Evolutionary conservation across 2,113 vertebrate species (phyloP).

Genomic region (Pelecanoides urinatrix): DNA sequence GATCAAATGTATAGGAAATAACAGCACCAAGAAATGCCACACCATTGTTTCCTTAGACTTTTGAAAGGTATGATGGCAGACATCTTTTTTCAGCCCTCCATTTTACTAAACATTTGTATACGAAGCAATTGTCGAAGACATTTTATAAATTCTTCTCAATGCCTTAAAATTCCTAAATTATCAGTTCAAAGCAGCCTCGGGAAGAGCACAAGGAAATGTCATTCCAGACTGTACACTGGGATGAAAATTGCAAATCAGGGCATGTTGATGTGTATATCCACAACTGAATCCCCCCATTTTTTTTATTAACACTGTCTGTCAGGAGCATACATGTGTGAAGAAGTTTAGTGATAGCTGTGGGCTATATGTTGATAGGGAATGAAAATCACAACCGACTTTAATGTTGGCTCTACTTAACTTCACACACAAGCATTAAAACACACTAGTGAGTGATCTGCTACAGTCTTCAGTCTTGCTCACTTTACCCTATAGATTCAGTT

Average conservation of each 20-base stretch:
- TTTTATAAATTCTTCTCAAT: neutral
- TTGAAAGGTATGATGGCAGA: neutral
- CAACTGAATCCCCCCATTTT: fast-evolving
- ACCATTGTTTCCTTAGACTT: neutral
- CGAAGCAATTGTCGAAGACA: neutral
- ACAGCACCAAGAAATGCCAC: neutral
- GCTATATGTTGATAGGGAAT: neutral
- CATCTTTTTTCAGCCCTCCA: neutral
- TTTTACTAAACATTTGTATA: neutral
- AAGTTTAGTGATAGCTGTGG: neutral
- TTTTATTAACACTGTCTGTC: neutral
- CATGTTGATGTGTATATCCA: neutral
- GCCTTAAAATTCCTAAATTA: neutral
- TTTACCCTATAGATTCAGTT: neutral
- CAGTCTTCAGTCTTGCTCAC: neutral
- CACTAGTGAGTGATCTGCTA: neutral
- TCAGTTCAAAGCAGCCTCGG: neutral
- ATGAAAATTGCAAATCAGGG: neutral
- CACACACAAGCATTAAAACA: neutral
- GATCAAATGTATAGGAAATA: neutral
- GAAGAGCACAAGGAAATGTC: neutral
- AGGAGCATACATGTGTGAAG: neutral
- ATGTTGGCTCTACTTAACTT: neutral
- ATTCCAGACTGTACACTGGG: neutral
- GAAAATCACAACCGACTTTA: neutral